Conservation (phyloP, 2,797 vertebrate genomes). For the Hafferia zeledoni region DNA sequence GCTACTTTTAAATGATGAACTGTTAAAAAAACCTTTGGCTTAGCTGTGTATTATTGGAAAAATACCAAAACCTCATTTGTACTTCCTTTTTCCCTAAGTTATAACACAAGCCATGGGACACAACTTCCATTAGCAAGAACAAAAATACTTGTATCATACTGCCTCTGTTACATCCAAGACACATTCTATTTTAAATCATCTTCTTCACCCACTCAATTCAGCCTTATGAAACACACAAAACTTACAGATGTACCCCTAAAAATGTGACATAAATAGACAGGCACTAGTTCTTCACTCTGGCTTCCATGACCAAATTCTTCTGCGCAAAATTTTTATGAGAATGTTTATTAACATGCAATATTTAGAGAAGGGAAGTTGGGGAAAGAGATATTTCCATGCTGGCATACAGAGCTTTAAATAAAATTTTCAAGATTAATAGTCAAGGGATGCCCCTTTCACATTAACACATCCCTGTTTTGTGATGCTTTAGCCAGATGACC, state of each 20-base stretch:
- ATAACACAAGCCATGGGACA: not conserved
- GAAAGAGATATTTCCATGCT: not conserved
- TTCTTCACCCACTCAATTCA: not conserved
- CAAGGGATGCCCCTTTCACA: not conserved
- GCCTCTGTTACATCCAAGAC: not conserved
- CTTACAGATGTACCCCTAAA: not conserved
- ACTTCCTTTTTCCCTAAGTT: slow-evolving; percentile 20
- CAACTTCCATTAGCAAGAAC: not conserved
- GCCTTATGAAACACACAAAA: not conserved
- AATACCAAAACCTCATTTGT: not conserved
- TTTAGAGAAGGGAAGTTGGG: not conserved
- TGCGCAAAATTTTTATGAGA: not conserved
- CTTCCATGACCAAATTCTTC: not conserved
- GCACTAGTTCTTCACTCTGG: not conserved
- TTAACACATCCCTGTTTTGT: not conserved
- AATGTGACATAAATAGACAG: not conserved
- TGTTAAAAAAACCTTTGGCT: not conserved
- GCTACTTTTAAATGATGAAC: not conserved
- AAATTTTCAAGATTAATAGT: not conserved
- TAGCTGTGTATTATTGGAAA: not conserved
- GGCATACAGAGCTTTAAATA: not conserved
- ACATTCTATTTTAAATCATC: not conserved
- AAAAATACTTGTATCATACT: not conserved
- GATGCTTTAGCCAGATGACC: not conserved
- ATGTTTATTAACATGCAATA: not conserved